Base-by-base conservation (phyloP, 2,888 invertebrate genomes). In the Pantelozetes paolii region DNA sequence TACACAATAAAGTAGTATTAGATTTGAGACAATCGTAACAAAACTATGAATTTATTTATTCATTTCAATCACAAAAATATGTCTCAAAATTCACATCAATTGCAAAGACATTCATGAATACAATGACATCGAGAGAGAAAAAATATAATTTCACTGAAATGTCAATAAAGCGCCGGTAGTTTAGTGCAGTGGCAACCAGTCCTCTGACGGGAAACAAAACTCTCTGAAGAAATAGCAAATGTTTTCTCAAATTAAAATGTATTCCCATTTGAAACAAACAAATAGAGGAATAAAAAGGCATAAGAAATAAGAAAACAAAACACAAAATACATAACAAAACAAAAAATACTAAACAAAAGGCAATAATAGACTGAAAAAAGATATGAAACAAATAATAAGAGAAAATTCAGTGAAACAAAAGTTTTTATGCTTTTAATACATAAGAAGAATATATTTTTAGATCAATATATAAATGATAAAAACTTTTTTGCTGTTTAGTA, bases 221-320 rank as follows among this genome's bases (percentile, higher is more conserved):
- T 45, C 45, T 45, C 45, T 9, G 45, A 54, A 54, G 20, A 54
- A 54, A 54, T 23, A 54, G 6, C 9, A 54, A 54, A 54, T 54
- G 54, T 54, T 54, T 54, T 54, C 54, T 54, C 54, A 54, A 54
- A 54, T 54, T 54, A 54, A 54, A 54, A 54, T 23, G 23, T 54
- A 54, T 54, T 54, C 54, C 54, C 54, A 54, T 20, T 54, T 54
- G 54, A 54, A 54, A 23, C 50, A 50, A 50, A 50, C 40, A 40
- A 40, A 40, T 9, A 40, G 40, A 9, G 8, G 40, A 40, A 40
- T 9, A 40, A 40, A 40, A 40, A 40, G 40, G 13, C 40, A 40
- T 9, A 40, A 40, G 13, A 9, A 40, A 40, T 9, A 9, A 40
- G 6, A 40, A 40, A 40, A 40, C 40, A 40, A 40, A 40, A 40